These are phyloP conservation scores for Lateolabrax maculatus DNA, from an alignment of 2,797 vertebrate species.

Conservation along the genomic window DNA sequence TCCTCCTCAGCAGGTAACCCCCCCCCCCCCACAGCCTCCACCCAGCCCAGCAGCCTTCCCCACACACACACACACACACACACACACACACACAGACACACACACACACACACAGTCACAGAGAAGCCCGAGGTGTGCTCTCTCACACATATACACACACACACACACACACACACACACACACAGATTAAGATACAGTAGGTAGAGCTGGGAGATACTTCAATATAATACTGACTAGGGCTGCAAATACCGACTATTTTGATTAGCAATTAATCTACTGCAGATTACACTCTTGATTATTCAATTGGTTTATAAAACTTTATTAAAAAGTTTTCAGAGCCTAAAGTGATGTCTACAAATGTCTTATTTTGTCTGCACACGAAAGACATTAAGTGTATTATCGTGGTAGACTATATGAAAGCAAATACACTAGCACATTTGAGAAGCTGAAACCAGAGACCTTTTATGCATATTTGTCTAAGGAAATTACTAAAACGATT, in stretches of 20 bases:
- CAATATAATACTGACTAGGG: not conserved
- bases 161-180: conserved; percentile 82
- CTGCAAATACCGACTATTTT: not conserved
- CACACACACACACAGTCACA: conserved; percentile 79
- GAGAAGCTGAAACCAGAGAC: not conserved
- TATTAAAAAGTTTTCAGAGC: not conserved
- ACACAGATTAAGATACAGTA: conserved; percentile 44
- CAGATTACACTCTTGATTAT: not conserved
- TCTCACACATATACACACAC: conserved; percentile 83
- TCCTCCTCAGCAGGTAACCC: conserved; percentile 87
- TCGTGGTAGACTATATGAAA: not conserved
- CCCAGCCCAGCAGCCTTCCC: conserved; percentile 87
- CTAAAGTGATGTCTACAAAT: not conserved
- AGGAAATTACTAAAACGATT: not conserved
- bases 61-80: conserved; percentile 81
- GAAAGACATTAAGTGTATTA: not conserved
- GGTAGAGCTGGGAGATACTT: conserved; percentile 42
- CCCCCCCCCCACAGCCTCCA: conserved; percentile 88
- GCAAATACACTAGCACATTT: not conserved
- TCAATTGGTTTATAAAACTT: not conserved
- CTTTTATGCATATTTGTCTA: not conserved
- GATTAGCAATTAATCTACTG: not conserved
- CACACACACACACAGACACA: conserved; percentile 82
- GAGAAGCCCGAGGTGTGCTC: conserved; percentile 59
- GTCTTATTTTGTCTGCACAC: not conserved